phyloP scores from a whole-genome alignment of 2,888 invertebrate species.

The Agrotis clavis region DNA sequence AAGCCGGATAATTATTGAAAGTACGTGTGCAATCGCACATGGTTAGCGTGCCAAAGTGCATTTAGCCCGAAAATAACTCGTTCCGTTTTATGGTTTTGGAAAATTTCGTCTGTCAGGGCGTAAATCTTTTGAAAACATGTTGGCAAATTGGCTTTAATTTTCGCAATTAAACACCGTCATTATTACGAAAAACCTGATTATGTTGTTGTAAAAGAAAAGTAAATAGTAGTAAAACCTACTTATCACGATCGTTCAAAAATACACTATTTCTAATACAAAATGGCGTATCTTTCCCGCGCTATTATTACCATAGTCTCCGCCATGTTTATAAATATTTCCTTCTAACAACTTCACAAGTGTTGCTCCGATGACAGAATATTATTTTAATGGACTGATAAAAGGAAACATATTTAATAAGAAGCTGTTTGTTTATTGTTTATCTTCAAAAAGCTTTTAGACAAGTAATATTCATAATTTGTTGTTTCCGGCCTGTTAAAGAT shows the following conservation, averaged over 20 bases:
- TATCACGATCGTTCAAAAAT: slow-evolving; percentile 4
- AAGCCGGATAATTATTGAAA: slow-evolving; percentile 22
- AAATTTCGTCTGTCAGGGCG: slow-evolving; percentile 10
- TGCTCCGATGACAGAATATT: slow-evolving; percentile 46
- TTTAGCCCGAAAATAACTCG: slow-evolving; percentile 60
- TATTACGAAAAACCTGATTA: not conserved
- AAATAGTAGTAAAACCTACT: no score
- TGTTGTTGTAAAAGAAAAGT: not conserved
- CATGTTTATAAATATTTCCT: slow-evolving; percentile 42
- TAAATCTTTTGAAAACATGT: slow-evolving; percentile 20
- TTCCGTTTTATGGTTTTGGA: slow-evolving; percentile 17
- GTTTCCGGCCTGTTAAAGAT: slow-evolving; percentile 11
- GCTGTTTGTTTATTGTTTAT: slow-evolving; percentile 15
- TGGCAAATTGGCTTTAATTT: not conserved
- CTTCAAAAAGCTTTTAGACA: slow-evolving; percentile 23
- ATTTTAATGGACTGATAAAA: slow-evolving; percentile 34
- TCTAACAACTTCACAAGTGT: slow-evolving; percentile 41
- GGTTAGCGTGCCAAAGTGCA: slow-evolving; percentile 70
- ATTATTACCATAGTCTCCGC: slow-evolving; percentile 5
- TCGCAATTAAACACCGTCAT: not conserved
- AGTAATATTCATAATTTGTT: slow-evolving; percentile 26
- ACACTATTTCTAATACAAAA: not conserved
- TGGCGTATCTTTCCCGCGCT: slow-evolving; percentile 13
- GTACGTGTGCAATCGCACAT: slow-evolving; percentile 26
- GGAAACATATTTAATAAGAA: slow-evolving; percentile 33